These are phyloP conservation scores for Enteromius thamalakanensis DNA, from an alignment of 2,797 vertebrate species.

Conservation along the genomic window DNA sequence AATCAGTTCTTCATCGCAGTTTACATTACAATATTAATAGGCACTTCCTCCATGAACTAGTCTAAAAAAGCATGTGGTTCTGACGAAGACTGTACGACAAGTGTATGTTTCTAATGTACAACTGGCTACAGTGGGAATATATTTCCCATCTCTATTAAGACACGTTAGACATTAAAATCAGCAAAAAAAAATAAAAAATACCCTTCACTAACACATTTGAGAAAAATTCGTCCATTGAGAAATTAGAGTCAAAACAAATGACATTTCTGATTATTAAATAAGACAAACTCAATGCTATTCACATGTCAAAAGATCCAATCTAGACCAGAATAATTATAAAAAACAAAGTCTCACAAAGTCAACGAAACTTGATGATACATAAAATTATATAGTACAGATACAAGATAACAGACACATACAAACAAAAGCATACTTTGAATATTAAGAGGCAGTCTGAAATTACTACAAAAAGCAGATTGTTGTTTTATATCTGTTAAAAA, in stretches of 20 bases:
- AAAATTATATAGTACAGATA: constrained; percentile 26
- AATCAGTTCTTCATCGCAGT: constrained; percentile 18
- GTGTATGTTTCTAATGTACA: constrained; percentile 35
- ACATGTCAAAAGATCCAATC: constrained; percentile 39
- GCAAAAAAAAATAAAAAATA: constrained; percentile 23
- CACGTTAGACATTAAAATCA: constrained; percentile 34
- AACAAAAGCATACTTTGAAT: constrained; percentile 30
- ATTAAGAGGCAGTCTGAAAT: constrained; percentile 24
- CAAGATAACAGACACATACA: constrained; percentile 26
- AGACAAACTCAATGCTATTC: constrained; percentile 35
- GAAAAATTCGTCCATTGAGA: constrained; percentile 19
- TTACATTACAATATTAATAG: constrained; percentile 56
- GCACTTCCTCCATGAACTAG: constrained; percentile 53
- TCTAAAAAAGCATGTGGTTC: constrained; percentile 47
- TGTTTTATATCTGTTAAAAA: constrained; percentile 37
- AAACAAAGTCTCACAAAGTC: background rate
- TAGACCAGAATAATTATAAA: background rate
- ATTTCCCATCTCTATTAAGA: background rate
- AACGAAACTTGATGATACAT: background rate
- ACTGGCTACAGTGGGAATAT: constrained; percentile 17
- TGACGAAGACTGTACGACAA: constrained; percentile 8
- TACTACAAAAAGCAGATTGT: constrained; percentile 33
- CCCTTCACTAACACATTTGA: constrained; percentile 27
- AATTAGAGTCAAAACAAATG: constrained; percentile 25
- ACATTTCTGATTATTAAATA: constrained; percentile 40